phyloP scores from a whole-genome alignment of 2,797 vertebrate species.

The Pangasius mekongensis region DNA sequence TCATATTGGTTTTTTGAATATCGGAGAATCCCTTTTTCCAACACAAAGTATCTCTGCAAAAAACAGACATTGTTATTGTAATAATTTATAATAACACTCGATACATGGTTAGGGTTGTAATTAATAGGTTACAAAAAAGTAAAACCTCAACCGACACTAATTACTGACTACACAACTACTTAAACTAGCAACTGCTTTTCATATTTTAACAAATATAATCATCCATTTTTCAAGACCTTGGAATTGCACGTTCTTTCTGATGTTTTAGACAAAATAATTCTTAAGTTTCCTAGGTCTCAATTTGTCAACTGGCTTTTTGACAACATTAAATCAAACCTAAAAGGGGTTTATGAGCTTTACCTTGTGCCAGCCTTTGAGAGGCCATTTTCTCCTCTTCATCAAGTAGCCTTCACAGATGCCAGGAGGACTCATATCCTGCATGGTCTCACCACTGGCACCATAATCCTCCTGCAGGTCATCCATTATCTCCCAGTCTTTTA shows the following conservation, averaged over 20 bases:
- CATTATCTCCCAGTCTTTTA: slow-evolving; percentile 91
- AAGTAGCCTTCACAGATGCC: slow-evolving; percentile 89
- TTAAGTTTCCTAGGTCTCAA: neutral
- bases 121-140: neutral
- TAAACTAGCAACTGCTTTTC: neutral
- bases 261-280: neutral
- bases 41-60: slow-evolving; percentile 87
- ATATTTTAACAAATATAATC: neutral
- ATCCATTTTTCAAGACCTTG: neutral
- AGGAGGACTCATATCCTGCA: slow-evolving; percentile 66
- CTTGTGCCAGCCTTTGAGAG: slow-evolving; percentile 97
- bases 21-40: slow-evolving; percentile 86
- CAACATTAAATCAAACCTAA: neutral
- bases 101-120: neutral
- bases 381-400: slow-evolving; percentile 95
- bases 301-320: neutral
- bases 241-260: neutral
- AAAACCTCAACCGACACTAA: neutral
- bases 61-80: neutral
- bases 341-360: slow-evolving; percentile 51
- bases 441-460: slow-evolving; percentile 59
- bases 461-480: slow-evolving; percentile 77
- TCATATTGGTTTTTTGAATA: slow-evolving; percentile 88
- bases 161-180: neutral
- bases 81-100: neutral